These are phyloP conservation scores for Lasius platythorax DNA, from an alignment of 2,888 invertebrate species.

Conservation along the genomic window DNA sequence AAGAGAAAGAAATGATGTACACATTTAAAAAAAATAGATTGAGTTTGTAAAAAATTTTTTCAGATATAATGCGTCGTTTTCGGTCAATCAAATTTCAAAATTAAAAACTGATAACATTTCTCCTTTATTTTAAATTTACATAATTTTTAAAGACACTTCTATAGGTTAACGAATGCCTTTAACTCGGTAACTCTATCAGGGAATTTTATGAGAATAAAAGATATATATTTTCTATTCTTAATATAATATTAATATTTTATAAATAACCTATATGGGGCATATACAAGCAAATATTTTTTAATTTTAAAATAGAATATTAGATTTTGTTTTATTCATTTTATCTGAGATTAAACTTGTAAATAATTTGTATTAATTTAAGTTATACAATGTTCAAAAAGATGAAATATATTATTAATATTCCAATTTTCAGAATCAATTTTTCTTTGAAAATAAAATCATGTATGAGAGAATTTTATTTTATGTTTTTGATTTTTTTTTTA, in stretches of 20 bases:
- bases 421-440: not conserved
- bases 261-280: not conserved
- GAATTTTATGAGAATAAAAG: not conserved
- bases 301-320: not conserved
- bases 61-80: not conserved
- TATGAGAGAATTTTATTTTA: not conserved
- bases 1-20: not conserved
- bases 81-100: not conserved
- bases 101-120: not conserved
- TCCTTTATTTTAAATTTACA: not conserved
- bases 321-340: not conserved
- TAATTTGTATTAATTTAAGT: not conserved
- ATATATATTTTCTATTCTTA: not conserved
- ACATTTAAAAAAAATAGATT: not conserved
- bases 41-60: not conserved
- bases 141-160: not conserved
- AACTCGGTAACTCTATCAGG: not conserved
- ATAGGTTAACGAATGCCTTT: not conserved
- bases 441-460: not conserved
- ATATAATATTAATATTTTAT: not conserved
- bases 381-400: not conserved
- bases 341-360: not conserved
- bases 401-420: not conserved
- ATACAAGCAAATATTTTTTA: not conserved
- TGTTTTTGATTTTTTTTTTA: slow-evolving; percentile 14